Evolutionary conservation across 2,888 invertebrate genomes (phyloP), one percentile per base, ranked within the genome.

Genomic region (Blastobasis adustella): DNA sequence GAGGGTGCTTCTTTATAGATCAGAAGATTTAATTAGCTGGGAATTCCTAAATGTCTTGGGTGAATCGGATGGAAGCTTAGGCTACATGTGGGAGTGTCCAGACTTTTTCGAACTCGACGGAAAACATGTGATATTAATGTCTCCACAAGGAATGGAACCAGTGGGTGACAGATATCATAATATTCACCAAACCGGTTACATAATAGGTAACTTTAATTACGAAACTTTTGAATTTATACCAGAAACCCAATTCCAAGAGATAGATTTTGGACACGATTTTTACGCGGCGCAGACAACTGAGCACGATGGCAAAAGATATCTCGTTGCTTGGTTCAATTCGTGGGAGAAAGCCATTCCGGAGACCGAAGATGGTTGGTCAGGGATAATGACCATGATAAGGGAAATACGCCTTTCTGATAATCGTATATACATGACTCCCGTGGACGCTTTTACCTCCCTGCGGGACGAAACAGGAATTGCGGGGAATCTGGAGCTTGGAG

Each of bases 31-130:
- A 60, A 65, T 66, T 43, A 64, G 56, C 8, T 89, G 89, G 89
- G 80, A 82, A 46, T 86, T 76, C 46, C 60, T 87, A 45, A 70
- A 61, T 5, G 73, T 82, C 6, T 53, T 89, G 4, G 86, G 69
- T 41, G 83, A 85, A 61, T 81, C 87, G 1, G 63, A 74, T 4
- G 80, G 78, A 9, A 71, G 73, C 10, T 57, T 79, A 60, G 83
- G 83, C 1, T 87, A 82, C 50, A 88, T 89, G 86, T 90, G 88
- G 86, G 90, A 90, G 58, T 90, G 90, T 56, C 90, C 90, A 0
- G 89, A 90, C 56, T 83, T 90, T 53, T 89, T 89, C 39, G 80
- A 88, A 56, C 61, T 90, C 4, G 70, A 79, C 40, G 84, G 84
- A 10, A 89, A 78, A 54, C 75, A 76, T 50, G 64, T 90, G 0